phyloP scores from a whole-genome alignment of 2,797 vertebrate genomes.

The Bradypus variegatus region DNA sequence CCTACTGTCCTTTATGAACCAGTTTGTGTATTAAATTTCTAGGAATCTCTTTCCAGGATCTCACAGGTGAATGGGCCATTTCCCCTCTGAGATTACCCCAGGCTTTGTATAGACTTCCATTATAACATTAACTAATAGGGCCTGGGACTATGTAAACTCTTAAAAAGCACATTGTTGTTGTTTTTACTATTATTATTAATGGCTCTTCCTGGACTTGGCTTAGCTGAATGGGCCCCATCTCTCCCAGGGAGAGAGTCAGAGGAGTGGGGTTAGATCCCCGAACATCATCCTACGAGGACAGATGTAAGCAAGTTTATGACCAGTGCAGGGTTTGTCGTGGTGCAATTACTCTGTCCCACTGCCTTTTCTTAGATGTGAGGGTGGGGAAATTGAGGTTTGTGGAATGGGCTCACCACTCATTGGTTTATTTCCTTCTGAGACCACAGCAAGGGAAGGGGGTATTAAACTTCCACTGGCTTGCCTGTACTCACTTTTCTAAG shows the following conservation, averaged over 20 bases:
- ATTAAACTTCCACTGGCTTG: not conserved
- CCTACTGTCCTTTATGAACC: not conserved
- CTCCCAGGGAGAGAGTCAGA: not conserved
- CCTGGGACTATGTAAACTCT: not conserved
- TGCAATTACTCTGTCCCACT: not conserved
- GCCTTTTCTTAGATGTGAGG: not conserved
- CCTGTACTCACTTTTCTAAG: not conserved
- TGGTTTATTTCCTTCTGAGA: constrained; percentile 34
- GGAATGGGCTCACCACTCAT: not conserved
- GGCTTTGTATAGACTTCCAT: not conserved
- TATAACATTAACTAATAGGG: not conserved
- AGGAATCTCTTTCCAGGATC: not conserved
- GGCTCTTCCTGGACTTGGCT: too few relatives aligned
- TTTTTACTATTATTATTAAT: not conserved
- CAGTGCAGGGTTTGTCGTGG: not conserved
- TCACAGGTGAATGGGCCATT: not conserved
- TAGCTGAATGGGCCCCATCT: not conserved
- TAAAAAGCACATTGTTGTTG: not conserved
- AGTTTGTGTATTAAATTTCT: not conserved
- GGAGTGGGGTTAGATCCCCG: not conserved
- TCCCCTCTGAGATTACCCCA: not conserved
- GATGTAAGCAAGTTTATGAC: not conserved
- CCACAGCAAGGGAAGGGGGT: not conserved
- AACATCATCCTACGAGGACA: not conserved
- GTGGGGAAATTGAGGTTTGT: not conserved